These are phyloP conservation scores for Geotrupes spiniger DNA, from an alignment of 2,888 invertebrate genomes.

Conservation along the genomic window DNA sequence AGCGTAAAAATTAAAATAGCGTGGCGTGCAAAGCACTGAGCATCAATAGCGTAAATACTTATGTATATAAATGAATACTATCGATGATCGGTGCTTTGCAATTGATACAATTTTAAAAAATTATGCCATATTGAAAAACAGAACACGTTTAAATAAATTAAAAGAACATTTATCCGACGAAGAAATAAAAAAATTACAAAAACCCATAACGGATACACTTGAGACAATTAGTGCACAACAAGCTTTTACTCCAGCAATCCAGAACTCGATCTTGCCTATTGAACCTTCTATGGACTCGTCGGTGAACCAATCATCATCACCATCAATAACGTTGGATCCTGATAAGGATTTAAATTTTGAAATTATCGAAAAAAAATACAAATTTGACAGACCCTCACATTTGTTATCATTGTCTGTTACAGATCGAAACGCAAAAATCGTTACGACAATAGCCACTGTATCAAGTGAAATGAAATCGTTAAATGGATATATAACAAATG, in stretches of 20 bases:
- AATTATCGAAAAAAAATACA: constrained; percentile 22
- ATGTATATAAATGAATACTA: too few relatives aligned
- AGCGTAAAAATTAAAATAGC: too few relatives aligned
- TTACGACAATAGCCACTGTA: too few relatives aligned
- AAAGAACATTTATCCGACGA: constrained; percentile 19
- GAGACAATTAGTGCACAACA: background rate
- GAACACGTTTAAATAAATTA: constrained; percentile 21
- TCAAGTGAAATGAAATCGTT: constrained; percentile 17
- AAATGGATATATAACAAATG: too few relatives aligned
- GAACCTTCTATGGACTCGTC: too few relatives aligned
- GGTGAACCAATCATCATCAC: constrained; percentile 16
- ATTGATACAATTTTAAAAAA: constrained; percentile 25
- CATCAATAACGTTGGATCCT: constrained; percentile 22
- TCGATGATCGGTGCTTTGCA: constrained; percentile 19
- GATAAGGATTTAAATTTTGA: constrained; percentile 24
- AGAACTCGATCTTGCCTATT: too few relatives aligned
- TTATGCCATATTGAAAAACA: constrained; percentile 21
- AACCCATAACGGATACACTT: too few relatives aligned
- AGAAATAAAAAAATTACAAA: too few relatives aligned
- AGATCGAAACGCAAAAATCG: constrained; percentile 24
- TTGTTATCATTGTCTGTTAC: constrained; percentile 22
- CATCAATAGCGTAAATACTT: too few relatives aligned
- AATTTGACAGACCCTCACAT: constrained; percentile 22
- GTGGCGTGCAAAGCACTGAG: too few relatives aligned
- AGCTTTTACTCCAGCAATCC: too few relatives aligned